A percentile compares a stretch with the other conserved stretches of the same genome.
Evolutionary conservation across 2,113 vertebrate genomes (phyloP).

Genomic region (Rissa tridactyla): DNA sequence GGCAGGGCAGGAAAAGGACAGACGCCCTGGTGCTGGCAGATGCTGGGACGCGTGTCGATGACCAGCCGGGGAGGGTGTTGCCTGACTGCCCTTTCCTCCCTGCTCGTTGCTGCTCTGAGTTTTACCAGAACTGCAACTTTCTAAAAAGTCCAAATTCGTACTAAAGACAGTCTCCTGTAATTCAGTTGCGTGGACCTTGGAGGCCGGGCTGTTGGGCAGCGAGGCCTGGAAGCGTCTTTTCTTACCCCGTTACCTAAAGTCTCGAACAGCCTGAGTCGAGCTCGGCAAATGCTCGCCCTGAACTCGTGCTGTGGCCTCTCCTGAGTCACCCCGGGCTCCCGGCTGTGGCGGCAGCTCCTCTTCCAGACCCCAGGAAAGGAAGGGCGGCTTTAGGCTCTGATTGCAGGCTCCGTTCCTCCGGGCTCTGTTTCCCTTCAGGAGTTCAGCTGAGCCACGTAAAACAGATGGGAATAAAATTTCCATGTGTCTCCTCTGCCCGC

Average conservation of each 20-base stretch:
- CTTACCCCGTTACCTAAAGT: background rate
- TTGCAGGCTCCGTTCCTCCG: background rate
- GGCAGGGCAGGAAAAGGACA: background rate
- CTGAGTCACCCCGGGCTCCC: background rate
- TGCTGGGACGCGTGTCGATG: background rate
- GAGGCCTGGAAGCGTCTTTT: background rate
- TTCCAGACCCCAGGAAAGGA: background rate
- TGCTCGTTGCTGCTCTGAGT: background rate
- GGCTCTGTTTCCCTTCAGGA: background rate
- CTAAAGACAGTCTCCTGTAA: fast-evolving
- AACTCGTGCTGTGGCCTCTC: background rate
- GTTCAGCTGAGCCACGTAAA: background rate
- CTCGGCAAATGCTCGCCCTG: fast-evolving
- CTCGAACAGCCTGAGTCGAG: background rate
- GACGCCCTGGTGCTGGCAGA: background rate
- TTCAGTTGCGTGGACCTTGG: fast-evolving
- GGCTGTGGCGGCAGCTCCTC: background rate
- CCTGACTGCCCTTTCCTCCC: background rate
- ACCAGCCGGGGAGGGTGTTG: background rate
- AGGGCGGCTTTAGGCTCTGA: background rate
- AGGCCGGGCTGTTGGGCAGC: background rate
- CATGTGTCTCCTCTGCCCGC: fast-evolving
- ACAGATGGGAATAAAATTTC: background rate
- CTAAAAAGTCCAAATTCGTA: background rate
- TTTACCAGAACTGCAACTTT: background rate